A percentile compares a stretch with the other conserved stretches of the same genome.
Evolutionary conservation across 1,140 invertebrate genomes (phyloP).

Genomic region (Eupristina koningsbergeri): DNA sequence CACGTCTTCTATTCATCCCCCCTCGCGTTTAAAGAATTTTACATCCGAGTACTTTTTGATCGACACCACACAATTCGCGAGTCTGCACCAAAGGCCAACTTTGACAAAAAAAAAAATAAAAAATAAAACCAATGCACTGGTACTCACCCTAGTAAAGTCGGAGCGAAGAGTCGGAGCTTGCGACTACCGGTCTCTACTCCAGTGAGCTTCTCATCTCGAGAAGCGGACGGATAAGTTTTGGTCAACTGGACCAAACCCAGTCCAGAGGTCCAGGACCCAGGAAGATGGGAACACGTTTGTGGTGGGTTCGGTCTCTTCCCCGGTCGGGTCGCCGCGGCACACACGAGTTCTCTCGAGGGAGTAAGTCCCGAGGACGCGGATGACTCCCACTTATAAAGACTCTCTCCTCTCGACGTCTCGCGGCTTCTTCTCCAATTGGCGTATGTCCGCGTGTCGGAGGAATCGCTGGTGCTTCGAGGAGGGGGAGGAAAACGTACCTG

Average conservation of each 20-base stretch:
- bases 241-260: not conserved
- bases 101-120: too few relatives aligned
- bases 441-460: slow-evolving; percentile 53
- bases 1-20: too few relatives aligned
- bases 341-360: slow-evolving; percentile 69
- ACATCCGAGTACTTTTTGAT: too few relatives aligned
- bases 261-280: not conserved
- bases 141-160: slow-evolving; percentile 42
- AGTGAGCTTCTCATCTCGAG: slow-evolving; percentile 27
- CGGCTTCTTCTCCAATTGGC: slow-evolving; percentile 58
- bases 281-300: not conserved
- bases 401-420: slow-evolving; percentile 53
- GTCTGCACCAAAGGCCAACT: too few relatives aligned
- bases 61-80: too few relatives aligned
- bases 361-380: slow-evolving; percentile 72
- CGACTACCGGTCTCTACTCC: not conserved
- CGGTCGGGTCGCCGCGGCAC: slow-evolving; percentile 51
- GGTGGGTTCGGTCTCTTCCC: slow-evolving; percentile 17
- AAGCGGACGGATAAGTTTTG: not conserved
- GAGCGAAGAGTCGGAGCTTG: slow-evolving; percentile 6
- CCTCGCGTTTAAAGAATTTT: too few relatives aligned
- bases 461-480: not conserved
- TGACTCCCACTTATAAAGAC: slow-evolving; percentile 74
- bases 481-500: slow-evolving; percentile 19
- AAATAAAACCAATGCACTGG: too few relatives aligned